Conservation (phyloP, 1,140 invertebrate genomes). For the Cyphomyrmex costatus region DNA sequence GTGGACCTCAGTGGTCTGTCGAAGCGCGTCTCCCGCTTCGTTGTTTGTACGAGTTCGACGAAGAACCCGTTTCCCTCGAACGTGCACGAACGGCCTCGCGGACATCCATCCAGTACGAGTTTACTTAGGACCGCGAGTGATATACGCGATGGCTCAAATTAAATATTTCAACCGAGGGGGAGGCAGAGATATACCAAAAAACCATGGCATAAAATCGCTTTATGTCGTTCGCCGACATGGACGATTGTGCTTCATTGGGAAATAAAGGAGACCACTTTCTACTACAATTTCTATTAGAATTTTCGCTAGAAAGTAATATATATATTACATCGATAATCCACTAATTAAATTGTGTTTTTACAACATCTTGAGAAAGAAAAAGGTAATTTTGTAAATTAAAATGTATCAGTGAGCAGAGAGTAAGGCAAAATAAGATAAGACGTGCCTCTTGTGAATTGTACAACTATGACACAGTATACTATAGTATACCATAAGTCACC, state of each 20-base stretch:
- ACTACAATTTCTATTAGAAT: background rate
- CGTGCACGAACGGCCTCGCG: conserved; percentile 61
- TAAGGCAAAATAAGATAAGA: background rate
- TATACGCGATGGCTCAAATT: conserved; percentile 78
- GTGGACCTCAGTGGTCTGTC: conserved; percentile 65
- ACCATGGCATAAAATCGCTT: conserved; percentile 67
- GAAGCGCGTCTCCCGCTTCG: conserved; percentile 69
- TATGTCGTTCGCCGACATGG: conserved; percentile 40
- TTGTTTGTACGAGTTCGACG: conserved; percentile 83
- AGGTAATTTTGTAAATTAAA: background rate
- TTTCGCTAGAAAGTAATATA: background rate
- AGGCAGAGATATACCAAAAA: conserved; percentile 55
- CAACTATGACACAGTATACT: too few relatives aligned
- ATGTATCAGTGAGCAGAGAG: background rate
- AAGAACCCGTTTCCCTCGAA: conserved; percentile 80
- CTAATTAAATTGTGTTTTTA: background rate
- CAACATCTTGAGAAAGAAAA: background rate
- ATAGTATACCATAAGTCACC: too few relatives aligned
- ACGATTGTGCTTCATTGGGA: background rate
- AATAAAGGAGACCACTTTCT: background rate
- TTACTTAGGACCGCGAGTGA: conserved; percentile 81
- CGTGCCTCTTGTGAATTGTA: background rate
- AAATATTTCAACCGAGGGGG: conserved; percentile 77
- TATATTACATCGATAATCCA: background rate
- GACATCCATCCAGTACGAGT: conserved; percentile 75